Evolutionary conservation across 2,797 vertebrate species (phyloP).

Genomic region (Hippoglossus hippoglossus): DNA sequence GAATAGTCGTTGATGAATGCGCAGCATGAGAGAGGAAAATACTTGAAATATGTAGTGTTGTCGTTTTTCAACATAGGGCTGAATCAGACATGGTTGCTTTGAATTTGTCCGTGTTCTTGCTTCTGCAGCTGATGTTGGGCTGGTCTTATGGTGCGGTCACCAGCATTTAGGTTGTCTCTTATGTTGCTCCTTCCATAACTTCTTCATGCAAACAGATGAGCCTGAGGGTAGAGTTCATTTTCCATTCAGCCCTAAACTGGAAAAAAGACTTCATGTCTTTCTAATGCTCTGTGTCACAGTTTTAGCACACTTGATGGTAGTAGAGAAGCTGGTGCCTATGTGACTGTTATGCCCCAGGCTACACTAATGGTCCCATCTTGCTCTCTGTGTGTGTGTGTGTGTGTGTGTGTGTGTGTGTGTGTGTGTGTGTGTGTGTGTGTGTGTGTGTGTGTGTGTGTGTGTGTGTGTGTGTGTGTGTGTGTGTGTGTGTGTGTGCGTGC

Average conservation of each 20-base stretch:
- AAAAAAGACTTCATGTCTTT: constrained; percentile 52
- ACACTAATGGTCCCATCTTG: constrained; percentile 39
- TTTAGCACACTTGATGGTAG: constrained; percentile 59
- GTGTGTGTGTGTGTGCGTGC: constrained; percentile 33
- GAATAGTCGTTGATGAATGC: not conserved
- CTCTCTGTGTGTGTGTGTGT: constrained; percentile 33
- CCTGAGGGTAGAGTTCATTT: constrained; percentile 48
- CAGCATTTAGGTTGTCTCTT: constrained; percentile 35
- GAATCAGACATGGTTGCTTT: constrained; percentile 6
- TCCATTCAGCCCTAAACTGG: constrained; percentile 36
- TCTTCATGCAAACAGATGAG: constrained; percentile 51
- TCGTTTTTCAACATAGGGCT: constrained; percentile 6
- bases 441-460: constrained; percentile 38
- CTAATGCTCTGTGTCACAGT: constrained; percentile 59
- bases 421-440: constrained; percentile 35
- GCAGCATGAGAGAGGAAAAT: not conserved
- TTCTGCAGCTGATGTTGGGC: constrained; percentile 23
- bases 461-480: constrained; percentile 38
- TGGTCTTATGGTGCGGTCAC: constrained; percentile 16
- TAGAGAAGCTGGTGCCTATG: constrained; percentile 30
- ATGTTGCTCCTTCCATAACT: constrained; percentile 16
- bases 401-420: constrained; percentile 33
- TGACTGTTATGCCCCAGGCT: constrained; percentile 60
- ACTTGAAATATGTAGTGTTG: not conserved
- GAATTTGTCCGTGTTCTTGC: not conserved